These are phyloP conservation scores for Agelas oroides DNA, from an alignment of 37 sponge, comb jelly and placozoan genomes.

Conservation along the genomic window DNA sequence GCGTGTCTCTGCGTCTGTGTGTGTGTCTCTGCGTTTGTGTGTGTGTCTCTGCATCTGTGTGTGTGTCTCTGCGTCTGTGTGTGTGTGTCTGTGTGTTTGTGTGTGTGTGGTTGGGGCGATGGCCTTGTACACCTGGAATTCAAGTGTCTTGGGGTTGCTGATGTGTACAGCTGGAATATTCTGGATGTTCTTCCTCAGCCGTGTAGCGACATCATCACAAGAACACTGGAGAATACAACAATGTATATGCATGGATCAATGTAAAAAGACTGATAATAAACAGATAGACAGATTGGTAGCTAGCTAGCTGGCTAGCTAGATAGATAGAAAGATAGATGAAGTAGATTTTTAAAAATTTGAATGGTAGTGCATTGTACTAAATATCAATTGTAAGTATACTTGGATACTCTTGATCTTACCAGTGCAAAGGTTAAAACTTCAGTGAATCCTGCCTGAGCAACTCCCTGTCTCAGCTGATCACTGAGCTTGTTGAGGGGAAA, in stretches of 20 bases:
- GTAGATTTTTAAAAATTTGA: too few relatives aligned
- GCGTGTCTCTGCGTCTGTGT: too few relatives aligned
- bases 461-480: constrained; percentile 64
- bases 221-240: too few relatives aligned
- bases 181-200: constrained; percentile 46
- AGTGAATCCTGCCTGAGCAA: constrained; percentile 85
- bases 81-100: too few relatives aligned
- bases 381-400: background rate
- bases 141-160: constrained; percentile 83
- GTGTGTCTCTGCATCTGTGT: too few relatives aligned
- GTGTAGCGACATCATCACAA: constrained; percentile 65
- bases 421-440: constrained; percentile 85
- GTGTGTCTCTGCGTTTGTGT: too few relatives aligned
- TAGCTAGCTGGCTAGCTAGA: too few relatives aligned
- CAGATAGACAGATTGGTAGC: too few relatives aligned
- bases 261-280: background rate
- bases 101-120: too few relatives aligned
- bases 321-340: too few relatives aligned
- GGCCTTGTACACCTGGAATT: constrained; percentile 68
- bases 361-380: too few relatives aligned
- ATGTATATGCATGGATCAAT: background rate
- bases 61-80: too few relatives aligned
- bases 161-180: constrained; percentile 82
- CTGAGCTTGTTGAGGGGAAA: constrained; percentile 83
- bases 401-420: background rate